Percentiles rank a stretch among this genome's conserved stretches.
These are phyloP conservation scores for Lutraria rhynchaena DNA, from an alignment of 1,140 invertebrate genomes.

Conservation along the genomic window DNA sequence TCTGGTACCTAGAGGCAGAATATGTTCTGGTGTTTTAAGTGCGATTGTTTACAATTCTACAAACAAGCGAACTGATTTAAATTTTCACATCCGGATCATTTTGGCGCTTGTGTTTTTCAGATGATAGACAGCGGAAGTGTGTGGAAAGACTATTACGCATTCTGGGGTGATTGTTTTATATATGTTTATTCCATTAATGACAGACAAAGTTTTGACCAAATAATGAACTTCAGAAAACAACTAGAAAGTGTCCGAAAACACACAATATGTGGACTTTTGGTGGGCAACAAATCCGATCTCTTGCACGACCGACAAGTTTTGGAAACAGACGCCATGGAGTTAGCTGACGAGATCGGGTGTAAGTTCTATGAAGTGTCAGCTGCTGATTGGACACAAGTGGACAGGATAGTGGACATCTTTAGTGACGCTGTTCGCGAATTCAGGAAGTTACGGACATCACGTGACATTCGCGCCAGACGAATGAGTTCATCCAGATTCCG, in stretches of 20 bases:
- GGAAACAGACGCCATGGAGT: conserved; percentile 88
- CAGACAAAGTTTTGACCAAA: conserved; percentile 89
- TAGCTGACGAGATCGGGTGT: conserved; percentile 89
- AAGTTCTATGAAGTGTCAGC: conserved; percentile 92
- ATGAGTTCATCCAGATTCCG: conserved; percentile 76
- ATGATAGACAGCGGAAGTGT: conserved; percentile 55
- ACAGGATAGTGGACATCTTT: conserved; percentile 68
- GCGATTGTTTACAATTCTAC: too few relatives aligned
- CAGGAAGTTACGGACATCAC: conserved; percentile 45
- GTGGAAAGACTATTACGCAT: conserved; percentile 76
- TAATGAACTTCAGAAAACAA: conserved; percentile 91
- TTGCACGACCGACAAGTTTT: conserved; percentile 95
- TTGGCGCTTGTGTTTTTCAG: neutral
- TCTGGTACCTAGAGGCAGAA: neutral
- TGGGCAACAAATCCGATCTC: conserved; percentile 96
- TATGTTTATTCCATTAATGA: conserved; percentile 96
- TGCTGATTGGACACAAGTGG: conserved; percentile 74
- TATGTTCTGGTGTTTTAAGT: too few relatives aligned
- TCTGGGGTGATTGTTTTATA: conserved; percentile 93
- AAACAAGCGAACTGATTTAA: too few relatives aligned
- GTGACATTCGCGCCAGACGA: conserved; percentile 66
- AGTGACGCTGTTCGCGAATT: conserved; percentile 67
- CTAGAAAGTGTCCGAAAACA: conserved; percentile 87
- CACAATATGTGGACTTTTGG: conserved; percentile 86
- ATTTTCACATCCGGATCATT: too few relatives aligned